These are phyloP conservation scores for Sarcoramphus papa DNA, from an alignment of 2,797 vertebrate genomes.

Conservation along the genomic window DNA sequence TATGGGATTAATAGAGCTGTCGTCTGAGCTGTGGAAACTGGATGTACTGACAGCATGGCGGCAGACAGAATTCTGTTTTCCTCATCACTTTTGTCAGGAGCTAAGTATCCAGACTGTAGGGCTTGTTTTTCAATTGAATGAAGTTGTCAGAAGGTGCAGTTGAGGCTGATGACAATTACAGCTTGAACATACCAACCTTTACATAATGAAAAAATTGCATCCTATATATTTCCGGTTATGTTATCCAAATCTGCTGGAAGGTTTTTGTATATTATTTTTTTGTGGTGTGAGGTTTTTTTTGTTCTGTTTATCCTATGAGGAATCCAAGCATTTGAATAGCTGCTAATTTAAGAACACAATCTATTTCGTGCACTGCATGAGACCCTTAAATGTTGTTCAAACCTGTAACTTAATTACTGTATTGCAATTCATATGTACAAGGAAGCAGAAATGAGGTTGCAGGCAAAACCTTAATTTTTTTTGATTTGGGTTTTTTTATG, in stretches of 20 bases:
- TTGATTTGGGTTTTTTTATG: neutral
- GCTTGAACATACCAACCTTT: neutral
- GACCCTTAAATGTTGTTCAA: neutral
- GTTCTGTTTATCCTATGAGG: neutral
- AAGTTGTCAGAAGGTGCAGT: neutral
- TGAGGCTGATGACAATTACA: neutral
- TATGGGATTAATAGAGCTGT: neutral
- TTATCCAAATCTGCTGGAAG: neutral
- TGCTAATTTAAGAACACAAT: neutral
- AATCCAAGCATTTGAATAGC: neutral
- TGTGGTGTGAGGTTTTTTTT: neutral
- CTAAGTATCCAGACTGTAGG: neutral
- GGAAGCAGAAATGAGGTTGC: neutral
- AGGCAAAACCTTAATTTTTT: neutral
- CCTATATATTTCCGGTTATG: neutral
- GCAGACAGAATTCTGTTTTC: neutral
- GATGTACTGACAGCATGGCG: neutral
- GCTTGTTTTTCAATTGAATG: neutral
- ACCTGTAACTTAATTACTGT: neutral
- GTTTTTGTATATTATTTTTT: neutral
- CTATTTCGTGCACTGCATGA: neutral
- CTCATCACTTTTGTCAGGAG: neutral
- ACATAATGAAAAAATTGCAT: neutral
- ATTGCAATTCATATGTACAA: neutral
- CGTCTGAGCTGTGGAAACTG: neutral